These are phyloP conservation scores for Tichodroma muraria DNA, from an alignment of 2,113 vertebrate genomes.

Conservation along the genomic window DNA sequence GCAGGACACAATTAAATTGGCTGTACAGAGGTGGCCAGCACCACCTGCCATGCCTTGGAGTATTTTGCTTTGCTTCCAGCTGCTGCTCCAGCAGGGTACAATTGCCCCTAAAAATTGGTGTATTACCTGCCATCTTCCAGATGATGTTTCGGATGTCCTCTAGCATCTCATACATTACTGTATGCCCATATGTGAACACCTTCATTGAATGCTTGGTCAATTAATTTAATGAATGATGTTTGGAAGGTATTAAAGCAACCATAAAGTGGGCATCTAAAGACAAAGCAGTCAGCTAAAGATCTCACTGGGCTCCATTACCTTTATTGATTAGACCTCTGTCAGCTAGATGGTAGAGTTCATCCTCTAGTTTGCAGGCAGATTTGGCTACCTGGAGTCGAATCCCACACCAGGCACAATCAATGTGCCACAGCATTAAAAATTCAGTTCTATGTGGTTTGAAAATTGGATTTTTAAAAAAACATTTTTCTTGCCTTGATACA, in stretches of 20 bases:
- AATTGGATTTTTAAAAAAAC: background rate
- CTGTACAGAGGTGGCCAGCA: background rate
- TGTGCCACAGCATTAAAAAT: background rate
- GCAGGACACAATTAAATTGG: background rate
- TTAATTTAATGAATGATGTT: background rate
- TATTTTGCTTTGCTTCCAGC: background rate
- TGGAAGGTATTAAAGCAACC: background rate
- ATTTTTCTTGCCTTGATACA: background rate
- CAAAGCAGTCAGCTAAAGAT: background rate
- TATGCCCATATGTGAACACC: background rate
- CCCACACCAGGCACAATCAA: background rate
- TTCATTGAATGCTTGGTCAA: background rate
- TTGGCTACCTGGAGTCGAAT: background rate
- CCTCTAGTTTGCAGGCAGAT: background rate
- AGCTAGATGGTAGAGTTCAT: background rate
- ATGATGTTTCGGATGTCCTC: background rate
- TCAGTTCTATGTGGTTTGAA: background rate
- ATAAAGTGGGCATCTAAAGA: background rate
- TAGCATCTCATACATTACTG: background rate
- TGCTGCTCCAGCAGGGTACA: background rate
- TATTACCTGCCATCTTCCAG: background rate
- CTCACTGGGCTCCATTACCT: background rate
- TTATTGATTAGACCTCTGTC: background rate
- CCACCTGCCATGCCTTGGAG: background rate
- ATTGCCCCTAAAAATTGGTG: background rate